phyloP scores from a whole-genome alignment of 2,888 invertebrate species.

The Andrena haemorrhoa region DNA sequence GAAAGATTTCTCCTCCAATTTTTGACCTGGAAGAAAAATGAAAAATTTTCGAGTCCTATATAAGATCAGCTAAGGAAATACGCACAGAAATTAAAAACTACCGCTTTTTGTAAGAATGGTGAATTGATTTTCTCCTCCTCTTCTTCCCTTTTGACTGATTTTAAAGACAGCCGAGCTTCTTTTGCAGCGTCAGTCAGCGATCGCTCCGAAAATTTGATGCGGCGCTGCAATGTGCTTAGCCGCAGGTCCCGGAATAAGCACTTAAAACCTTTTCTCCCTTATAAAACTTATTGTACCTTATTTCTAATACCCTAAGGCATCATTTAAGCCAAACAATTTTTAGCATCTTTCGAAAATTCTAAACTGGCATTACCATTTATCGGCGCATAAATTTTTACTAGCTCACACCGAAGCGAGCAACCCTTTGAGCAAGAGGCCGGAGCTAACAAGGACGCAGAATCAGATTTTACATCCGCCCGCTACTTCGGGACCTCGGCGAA shows the following conservation, averaged over 20 bases:
- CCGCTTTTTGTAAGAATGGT: too few species aligned
- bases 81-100: too few species aligned
- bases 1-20: too few species aligned
- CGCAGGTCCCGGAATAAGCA: neutral
- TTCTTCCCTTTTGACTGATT: neutral
- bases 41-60: too few species aligned
- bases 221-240: too few species aligned
- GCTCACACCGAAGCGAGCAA: neutral
- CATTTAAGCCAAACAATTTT: neutral
- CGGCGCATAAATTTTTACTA: slow-evolving; percentile 29
- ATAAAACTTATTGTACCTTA: neutral
- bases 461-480: slow-evolving; percentile 29
- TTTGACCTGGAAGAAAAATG: too few species aligned
- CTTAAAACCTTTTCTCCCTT: neutral
- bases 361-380: neutral
- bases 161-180: neutral
- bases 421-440: neutral
- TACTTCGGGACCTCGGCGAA: slow-evolving; percentile 27
- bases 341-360: neutral
- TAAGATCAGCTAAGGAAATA: too few species aligned
- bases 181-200: neutral
- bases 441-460: slow-evolving; percentile 31
- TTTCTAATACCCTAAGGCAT: neutral
- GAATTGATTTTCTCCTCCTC: neutral
- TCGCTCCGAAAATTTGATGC: neutral